These are phyloP conservation scores for Chrysaora quinquecirrha DNA, from an alignment of 30 jellyfish, hydroid and myxozoan species.

Conservation along the genomic window DNA sequence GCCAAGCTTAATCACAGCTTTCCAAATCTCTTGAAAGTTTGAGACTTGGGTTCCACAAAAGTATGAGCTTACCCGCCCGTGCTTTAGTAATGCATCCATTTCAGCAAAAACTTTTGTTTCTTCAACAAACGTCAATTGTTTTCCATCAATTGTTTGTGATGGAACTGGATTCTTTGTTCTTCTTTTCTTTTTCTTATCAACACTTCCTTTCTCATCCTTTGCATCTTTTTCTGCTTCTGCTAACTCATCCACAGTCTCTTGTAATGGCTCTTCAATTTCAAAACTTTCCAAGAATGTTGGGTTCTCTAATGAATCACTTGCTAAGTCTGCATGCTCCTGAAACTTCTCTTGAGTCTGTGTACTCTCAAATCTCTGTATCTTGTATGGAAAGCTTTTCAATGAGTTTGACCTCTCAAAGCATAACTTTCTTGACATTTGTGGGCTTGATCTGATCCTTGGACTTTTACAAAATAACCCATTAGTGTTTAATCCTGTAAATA, in stretches of 20 bases:
- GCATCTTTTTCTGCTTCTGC: background rate
- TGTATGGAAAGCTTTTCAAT: background rate
- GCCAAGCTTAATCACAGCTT: no score
- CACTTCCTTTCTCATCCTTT: conserved; percentile 20
- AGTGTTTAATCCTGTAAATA: background rate
- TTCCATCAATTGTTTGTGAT: conserved; percentile 52
- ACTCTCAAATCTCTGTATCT: background rate
- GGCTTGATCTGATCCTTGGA: background rate
- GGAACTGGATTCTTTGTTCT: conserved; percentile 41
- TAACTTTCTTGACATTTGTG: background rate
- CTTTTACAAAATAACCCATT: background rate
- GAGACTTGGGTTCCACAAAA: no score
- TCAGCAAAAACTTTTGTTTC: conserved; percentile 82
- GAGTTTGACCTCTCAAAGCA: background rate
- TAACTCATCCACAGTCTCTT: conserved; percentile 1
- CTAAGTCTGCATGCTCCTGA: conserved; percentile 5
- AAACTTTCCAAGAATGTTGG: conserved; percentile 3
- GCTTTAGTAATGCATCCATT: conserved; percentile 58
- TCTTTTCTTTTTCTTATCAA: conserved; percentile 24
- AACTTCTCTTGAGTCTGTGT: background rate
- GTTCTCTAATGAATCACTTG: background rate
- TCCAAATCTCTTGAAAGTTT: no score
- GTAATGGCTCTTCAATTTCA: conserved; percentile 41
- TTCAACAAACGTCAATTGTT: conserved; percentile 70
- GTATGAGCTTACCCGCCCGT: conserved; percentile 61